Evolutionary conservation across 2,797 vertebrate species (phyloP).

Genomic region (Gouania willdenowi): DNA sequence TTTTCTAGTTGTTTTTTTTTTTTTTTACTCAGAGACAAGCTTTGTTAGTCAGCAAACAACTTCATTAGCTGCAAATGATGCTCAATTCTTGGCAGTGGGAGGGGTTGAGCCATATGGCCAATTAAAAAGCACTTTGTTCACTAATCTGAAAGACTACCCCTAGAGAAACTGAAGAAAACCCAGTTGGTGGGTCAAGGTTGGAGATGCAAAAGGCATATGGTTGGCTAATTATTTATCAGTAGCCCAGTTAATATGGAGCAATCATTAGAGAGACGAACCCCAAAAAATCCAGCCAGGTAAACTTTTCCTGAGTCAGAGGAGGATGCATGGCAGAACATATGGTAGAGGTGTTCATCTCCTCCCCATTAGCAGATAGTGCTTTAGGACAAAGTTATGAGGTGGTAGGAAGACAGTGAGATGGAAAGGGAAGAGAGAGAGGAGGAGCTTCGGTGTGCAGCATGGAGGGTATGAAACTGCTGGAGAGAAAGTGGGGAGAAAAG

Average conservation of each 20-base stretch:
- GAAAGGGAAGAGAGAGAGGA: neutral
- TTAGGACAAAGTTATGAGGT: conserved; percentile 11
- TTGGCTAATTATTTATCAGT: conserved; percentile 56
- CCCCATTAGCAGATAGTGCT: conserved; percentile 18
- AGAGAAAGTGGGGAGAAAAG: conserved; percentile 5
- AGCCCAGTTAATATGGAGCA: conserved; percentile 31
- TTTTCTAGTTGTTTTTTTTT: conserved; percentile 4
- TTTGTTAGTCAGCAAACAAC: conserved; percentile 32
- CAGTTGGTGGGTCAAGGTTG: conserved; percentile 42
- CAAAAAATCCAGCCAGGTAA: conserved; percentile 4
- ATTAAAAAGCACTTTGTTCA: conserved; percentile 74
- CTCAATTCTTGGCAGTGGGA: conserved; percentile 40
- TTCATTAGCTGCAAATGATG: conserved; percentile 52
- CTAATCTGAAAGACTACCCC: conserved; percentile 58
- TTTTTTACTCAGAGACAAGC: conserved; percentile 13
- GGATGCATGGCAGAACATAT: conserved; percentile 24
- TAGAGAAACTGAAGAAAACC: conserved; percentile 48
- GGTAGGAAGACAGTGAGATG: conserved; percentile 1
- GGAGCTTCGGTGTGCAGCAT: neutral
- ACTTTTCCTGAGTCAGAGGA: conserved; percentile 41
- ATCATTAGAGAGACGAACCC: conserved; percentile 40
- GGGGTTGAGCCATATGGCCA: conserved; percentile 68
- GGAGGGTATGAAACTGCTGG: neutral
- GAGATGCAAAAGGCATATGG: conserved; percentile 55
- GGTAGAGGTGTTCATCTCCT: conserved; percentile 20